phyloP scores from a whole-genome alignment of 2,888 invertebrate species.

The Spodoptera exigua region DNA sequence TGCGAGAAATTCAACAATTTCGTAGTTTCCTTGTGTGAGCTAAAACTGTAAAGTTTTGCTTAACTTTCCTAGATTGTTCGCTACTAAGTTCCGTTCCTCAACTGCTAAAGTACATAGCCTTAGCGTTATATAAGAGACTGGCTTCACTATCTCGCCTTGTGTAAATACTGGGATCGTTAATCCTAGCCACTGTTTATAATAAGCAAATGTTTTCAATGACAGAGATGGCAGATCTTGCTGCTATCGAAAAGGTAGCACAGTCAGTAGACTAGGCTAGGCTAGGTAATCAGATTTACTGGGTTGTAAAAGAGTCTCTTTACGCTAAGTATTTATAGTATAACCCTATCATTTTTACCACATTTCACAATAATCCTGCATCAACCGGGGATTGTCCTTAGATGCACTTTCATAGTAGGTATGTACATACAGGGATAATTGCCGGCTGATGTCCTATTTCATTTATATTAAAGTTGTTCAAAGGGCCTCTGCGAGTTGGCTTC shows the following conservation, averaged over 20 bases:
- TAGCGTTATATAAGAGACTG: slow-evolving; percentile 16
- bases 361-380: too few relatives aligned
- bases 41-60: slow-evolving; percentile 56
- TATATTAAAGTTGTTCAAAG: too few relatives aligned
- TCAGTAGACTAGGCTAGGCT: too few relatives aligned
- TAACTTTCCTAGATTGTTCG: slow-evolving; percentile 45
- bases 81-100: slow-evolving; percentile 37
- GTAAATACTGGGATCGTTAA: slow-evolving; percentile 30
- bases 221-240: neutral
- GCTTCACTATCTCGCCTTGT: slow-evolving; percentile 14
- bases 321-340: too few relatives aligned
- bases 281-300: too few relatives aligned
- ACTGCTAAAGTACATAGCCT: slow-evolving; percentile 26
- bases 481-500: too few relatives aligned
- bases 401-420: too few relatives aligned
- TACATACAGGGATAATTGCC: too few relatives aligned
- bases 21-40: slow-evolving; percentile 34
- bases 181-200: slow-evolving; percentile 10
- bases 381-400: too few relatives aligned
- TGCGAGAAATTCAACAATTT: slow-evolving; percentile 46
- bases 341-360: too few relatives aligned
- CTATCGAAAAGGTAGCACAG: neutral
- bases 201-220: slow-evolving; percentile 9
- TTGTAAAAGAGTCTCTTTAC: too few relatives aligned
- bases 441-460: too few relatives aligned